phyloP scores from a whole-genome alignment of 2,797 vertebrate genomes.

The Champsocephalus gunnari region DNA sequence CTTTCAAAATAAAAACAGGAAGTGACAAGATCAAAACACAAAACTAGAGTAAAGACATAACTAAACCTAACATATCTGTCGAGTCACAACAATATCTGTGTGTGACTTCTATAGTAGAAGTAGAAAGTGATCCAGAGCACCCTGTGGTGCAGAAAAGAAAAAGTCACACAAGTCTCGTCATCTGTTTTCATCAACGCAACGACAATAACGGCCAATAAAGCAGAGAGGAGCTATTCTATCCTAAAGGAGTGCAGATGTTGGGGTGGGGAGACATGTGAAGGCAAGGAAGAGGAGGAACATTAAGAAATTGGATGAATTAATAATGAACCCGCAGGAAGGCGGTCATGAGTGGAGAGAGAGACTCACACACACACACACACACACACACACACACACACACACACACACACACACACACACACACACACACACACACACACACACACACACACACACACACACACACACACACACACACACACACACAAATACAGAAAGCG shows the following conservation, averaged over 20 bases:
- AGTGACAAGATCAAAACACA: too few relatives aligned
- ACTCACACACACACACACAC: slow-evolving; percentile 7
- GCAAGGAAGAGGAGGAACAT: slow-evolving; percentile 69
- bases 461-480: neutral
- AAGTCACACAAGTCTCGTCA: slow-evolving; percentile 47
- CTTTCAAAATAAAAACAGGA: too few relatives aligned
- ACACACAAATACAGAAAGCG: slow-evolving; percentile 20
- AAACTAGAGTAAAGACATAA: too few relatives aligned
- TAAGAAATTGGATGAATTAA: slow-evolving; percentile 81
- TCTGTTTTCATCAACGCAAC: slow-evolving; percentile 50
- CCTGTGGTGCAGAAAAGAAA: neutral
- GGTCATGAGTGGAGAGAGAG: slow-evolving; percentile 50
- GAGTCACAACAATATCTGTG: too few relatives aligned
- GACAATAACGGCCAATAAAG: slow-evolving; percentile 58
- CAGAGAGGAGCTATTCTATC: slow-evolving; percentile 61
- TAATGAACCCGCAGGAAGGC: slow-evolving; percentile 72
- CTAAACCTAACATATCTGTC: too few relatives aligned
- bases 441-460: slow-evolving; percentile 4
- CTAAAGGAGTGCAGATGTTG: slow-evolving; percentile 63
- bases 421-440: too few relatives aligned
- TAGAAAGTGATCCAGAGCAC: slow-evolving; percentile 1
- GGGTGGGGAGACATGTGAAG: slow-evolving; percentile 57
- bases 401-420: too few relatives aligned
- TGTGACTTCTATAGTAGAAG: too few relatives aligned
- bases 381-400: too few relatives aligned